phyloP scores from a whole-genome alignment of 92 coral and sea anemone species.

The Chrysogorgia sp. region DNA sequence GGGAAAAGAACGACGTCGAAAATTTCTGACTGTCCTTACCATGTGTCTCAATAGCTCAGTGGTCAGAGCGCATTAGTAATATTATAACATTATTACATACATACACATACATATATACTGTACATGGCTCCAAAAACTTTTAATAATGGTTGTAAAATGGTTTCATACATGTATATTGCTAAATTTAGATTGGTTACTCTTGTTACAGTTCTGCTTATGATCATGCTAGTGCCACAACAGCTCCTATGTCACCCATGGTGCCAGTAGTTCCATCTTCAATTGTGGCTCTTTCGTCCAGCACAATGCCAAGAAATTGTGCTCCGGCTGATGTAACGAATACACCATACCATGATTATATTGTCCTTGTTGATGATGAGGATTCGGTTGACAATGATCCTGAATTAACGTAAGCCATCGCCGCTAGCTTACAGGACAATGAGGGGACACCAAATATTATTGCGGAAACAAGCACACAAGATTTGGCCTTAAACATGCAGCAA shows the following conservation, averaged over 20 bases:
- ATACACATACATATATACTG: neutral
- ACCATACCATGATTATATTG: neutral
- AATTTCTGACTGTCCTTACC: too few species aligned
- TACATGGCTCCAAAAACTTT: too few species aligned
- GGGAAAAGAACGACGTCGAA: too few species aligned
- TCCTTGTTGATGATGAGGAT: neutral
- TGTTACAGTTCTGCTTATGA: too few species aligned
- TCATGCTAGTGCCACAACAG: too few species aligned
- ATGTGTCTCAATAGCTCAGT: too few species aligned
- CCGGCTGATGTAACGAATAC: neutral
- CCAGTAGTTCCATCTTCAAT: neutral
- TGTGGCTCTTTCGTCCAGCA: too few species aligned
- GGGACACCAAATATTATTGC: neutral
- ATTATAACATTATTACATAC: neutral
- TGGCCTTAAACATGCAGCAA: neutral
- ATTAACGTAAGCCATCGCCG: constrained; percentile 1
- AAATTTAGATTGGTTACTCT: too few species aligned
- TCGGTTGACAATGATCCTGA: neutral
- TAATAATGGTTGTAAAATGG: too few species aligned
- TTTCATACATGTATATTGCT: neutral
- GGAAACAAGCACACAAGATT: neutral
- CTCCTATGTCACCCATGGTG: neutral
- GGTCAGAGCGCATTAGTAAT: too few species aligned
- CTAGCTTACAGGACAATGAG: neutral
- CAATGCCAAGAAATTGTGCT: neutral